These are phyloP conservation scores for Entomobrya multifasciata DNA, from an alignment of 2,888 invertebrate genomes.

Conservation along the genomic window DNA sequence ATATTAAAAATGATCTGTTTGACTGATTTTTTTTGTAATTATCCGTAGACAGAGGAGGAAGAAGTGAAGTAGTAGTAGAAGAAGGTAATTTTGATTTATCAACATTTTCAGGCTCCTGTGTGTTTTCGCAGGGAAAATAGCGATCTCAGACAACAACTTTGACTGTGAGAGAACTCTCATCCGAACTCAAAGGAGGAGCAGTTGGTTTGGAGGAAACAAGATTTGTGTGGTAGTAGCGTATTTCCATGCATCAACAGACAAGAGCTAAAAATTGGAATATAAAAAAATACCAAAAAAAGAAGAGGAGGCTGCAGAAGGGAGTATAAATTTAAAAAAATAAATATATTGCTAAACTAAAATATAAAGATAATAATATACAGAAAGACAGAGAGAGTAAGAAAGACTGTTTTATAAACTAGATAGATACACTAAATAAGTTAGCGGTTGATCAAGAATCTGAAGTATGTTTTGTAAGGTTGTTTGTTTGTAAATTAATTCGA, in stretches of 20 bases:
- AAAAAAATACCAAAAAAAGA: slow-evolving; percentile 23
- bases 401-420: neutral
- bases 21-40: neutral
- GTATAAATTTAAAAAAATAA: neutral
- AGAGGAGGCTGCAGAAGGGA: neutral
- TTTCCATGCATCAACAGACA: slow-evolving; percentile 20
- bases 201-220: neutral
- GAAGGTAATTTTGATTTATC: neutral
- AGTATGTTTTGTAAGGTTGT: neutral
- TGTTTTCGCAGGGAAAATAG: slow-evolving; percentile 15
- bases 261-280: slow-evolving; percentile 22
- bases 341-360: neutral
- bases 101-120: slow-evolving; percentile 49
- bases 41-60: neutral
- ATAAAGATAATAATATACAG: neutral
- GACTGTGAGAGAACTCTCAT: neutral
- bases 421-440: neutral
- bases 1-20: neutral
- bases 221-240: neutral
- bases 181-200: neutral
- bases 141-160: no score
- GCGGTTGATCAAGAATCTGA: no score
- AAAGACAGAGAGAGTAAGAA: neutral
- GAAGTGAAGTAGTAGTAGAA: neutral
- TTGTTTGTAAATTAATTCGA: neutral